Percentiles rank a stretch among this genome's conserved stretches.
phyloP scores from a whole-genome alignment of 1,140 invertebrate species.

The Polypedilum pembai region DNA sequence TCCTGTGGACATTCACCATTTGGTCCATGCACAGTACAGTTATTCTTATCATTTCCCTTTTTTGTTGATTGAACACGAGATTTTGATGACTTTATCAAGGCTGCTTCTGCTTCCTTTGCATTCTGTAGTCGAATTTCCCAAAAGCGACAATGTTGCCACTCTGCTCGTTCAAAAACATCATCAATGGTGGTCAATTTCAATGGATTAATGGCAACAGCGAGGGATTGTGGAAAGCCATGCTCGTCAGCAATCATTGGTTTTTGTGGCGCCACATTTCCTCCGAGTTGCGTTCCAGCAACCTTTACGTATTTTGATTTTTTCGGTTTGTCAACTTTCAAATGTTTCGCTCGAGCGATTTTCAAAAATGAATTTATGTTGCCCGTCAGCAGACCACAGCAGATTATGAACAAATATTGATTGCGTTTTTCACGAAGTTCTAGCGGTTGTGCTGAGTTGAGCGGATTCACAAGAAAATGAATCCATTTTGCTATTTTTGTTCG shows the following conservation, averaged over 20 bases:
- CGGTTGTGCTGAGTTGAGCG: background rate
- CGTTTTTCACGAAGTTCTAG: background rate
- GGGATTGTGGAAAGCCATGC: background rate
- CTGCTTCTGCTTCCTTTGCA: background rate
- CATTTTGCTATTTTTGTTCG: constrained; percentile 5
- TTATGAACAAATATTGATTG: background rate
- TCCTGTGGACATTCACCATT: background rate
- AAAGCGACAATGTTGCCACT: background rate
- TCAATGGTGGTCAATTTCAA: constrained; percentile 6
- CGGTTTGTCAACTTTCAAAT: background rate
- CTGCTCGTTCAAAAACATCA: background rate
- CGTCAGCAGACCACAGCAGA: background rate
- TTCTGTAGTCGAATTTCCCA: background rate
- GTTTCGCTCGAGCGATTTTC: background rate
- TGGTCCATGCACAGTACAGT: background rate
- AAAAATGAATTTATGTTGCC: background rate
- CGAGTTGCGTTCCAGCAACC: background rate
- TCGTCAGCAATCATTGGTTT: background rate
- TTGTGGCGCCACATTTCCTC: background rate
- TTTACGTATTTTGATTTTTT: background rate
- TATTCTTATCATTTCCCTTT: background rate
- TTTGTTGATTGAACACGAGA: background rate
- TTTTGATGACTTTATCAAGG: background rate
- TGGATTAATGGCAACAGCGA: background rate
- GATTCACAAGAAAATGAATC: constrained; percentile 11